Evolutionary conservation across 2,113 vertebrate species (phyloP).

Genomic region (Syngnathus typhle): DNA sequence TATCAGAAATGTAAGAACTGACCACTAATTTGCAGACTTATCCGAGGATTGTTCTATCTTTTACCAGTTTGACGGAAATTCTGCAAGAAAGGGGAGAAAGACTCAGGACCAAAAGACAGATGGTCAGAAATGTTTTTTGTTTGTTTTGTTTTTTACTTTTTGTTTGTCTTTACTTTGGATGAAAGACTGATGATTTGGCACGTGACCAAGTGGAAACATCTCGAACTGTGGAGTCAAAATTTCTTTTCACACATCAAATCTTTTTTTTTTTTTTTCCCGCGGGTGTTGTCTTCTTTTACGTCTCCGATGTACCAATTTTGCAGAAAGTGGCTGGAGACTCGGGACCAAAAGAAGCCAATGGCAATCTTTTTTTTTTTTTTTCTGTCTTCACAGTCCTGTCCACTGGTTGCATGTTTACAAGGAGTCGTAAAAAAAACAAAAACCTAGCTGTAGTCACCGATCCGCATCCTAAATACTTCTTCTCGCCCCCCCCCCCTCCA

Average conservation of each 20-base stretch:
- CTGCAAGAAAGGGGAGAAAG: neutral
- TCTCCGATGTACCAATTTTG: neutral
- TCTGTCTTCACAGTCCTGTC: slow-evolving; percentile 10
- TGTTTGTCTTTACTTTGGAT: neutral
- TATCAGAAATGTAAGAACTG: neutral
- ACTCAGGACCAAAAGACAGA: neutral
- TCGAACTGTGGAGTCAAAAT: neutral
- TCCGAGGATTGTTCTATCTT: too few species aligned
- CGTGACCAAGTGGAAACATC: neutral
- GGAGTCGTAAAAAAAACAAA: slow-evolving; percentile 1
- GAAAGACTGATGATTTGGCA: neutral
- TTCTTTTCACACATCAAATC: neutral
- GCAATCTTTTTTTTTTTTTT: neutral
- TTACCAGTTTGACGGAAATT: neutral
- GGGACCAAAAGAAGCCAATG: neutral
- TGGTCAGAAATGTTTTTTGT: neutral
- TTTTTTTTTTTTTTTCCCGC: neutral
- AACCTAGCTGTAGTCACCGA: slow-evolving; percentile 8
- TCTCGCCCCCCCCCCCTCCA: slow-evolving; percentile 25
- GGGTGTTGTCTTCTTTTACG: too few species aligned
- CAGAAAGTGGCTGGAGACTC: neutral
- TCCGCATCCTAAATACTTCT: slow-evolving; percentile 38
- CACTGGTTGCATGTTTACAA: slow-evolving; percentile 46
- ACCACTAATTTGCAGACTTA: too few species aligned
- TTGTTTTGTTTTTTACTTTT: too few species aligned